Evolutionary conservation across 2,888 invertebrate species (phyloP).

Genomic region (Disparrhopalites patrizii): DNA sequence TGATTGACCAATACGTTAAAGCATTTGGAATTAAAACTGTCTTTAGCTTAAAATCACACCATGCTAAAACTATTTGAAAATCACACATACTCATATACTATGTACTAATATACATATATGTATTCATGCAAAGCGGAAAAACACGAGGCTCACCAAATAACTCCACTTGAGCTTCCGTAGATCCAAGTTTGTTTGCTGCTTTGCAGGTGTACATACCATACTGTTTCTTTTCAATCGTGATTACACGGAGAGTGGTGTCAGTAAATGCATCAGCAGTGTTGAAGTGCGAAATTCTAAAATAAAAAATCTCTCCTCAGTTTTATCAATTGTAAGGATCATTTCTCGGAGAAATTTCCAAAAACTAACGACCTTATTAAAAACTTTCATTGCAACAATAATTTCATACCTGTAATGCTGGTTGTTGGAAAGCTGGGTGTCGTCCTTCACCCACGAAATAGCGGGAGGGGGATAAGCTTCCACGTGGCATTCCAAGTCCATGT

Average conservation of each 20-base stretch:
- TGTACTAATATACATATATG: neutral
- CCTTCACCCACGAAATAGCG: conserved; percentile 83
- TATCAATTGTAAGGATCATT: too few species aligned
- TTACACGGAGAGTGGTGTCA: conserved; percentile 80
- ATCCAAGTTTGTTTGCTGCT: conserved; percentile 82
- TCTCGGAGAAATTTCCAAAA: neutral
- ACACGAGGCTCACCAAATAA: conserved; percentile 66
- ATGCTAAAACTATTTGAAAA: neutral
- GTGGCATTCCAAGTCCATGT: conserved; percentile 91
- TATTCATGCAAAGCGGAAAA: neutral
- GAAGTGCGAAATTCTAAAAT: conserved; percentile 74
- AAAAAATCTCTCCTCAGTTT: too few species aligned
- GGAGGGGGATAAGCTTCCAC: conserved; percentile 93
- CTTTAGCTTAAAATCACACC: neutral
- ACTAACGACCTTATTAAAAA: too few species aligned
- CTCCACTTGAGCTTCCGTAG: conserved; percentile 72
- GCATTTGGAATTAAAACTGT: too few species aligned
- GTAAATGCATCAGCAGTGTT: conserved; percentile 89
- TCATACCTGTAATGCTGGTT: conserved; percentile 76
- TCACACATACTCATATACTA: neutral
- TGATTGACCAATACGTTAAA: too few species aligned
- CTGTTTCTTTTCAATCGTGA: conserved; percentile 85
- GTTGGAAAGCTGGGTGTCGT: conserved; percentile 74
- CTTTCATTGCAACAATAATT: neutral
- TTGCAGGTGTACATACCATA: conserved; percentile 79